These are phyloP conservation scores for Elysia chlorotica DNA, from an alignment of 1,140 invertebrate genomes.

Conservation along the genomic window DNA sequence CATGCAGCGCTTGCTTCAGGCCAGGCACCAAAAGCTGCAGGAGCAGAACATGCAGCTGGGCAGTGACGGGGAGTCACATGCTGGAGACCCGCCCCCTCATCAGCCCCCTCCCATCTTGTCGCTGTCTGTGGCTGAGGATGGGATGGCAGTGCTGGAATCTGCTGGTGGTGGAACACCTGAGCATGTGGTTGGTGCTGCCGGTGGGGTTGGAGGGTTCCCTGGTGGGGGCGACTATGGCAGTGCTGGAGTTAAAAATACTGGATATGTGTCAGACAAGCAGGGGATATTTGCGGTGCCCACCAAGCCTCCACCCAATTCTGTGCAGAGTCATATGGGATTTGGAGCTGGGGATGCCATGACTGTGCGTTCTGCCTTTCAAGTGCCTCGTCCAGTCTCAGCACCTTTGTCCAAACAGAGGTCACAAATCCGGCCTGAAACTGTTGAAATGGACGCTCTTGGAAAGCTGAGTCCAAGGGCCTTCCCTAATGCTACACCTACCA, in stretches of 20 bases:
- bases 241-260: no score
- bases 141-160: not conserved
- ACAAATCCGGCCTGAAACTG: conserved; percentile 27
- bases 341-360: not conserved
- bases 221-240: no score
- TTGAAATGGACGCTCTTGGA: conserved; percentile 30
- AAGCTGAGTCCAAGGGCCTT: conserved; percentile 53
- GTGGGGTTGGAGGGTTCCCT: no score
- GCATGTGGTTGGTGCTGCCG: no score
- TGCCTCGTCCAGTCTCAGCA: conserved; percentile 42
- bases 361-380: conserved; percentile 25
- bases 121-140: conserved; percentile 12
- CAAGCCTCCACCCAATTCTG: not conserved
- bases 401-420: conserved; percentile 17
- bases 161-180: not conserved
- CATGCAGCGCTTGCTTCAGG: conserved; percentile 59
- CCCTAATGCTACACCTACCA: conserved; percentile 23
- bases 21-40: conserved; percentile 36
- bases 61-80: conserved; percentile 50
- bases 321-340: not conserved
- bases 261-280: no score
- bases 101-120: no score
- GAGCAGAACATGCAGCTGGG: conserved; percentile 23
- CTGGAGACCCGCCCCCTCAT: conserved; percentile 12
- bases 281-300: not conserved